phyloP scores from a whole-genome alignment of 2,113 vertebrate species.

The Ictalurus furcatus region DNA sequence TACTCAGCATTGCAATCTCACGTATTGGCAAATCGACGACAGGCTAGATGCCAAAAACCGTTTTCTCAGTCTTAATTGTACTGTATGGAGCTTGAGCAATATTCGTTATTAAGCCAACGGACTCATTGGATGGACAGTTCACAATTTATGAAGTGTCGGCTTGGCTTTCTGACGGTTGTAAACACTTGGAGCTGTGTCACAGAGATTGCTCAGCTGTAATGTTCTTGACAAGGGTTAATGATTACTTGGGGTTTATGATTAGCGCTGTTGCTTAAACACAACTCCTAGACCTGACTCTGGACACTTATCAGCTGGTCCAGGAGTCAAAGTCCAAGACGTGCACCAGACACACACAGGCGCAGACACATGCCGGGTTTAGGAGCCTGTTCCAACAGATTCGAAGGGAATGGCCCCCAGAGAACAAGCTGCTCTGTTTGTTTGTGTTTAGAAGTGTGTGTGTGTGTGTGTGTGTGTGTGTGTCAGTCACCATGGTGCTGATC shows the following conservation, averaged over 20 bases:
- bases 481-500: conserved; percentile 68
- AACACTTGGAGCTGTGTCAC: conserved; percentile 52
- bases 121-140: background rate
- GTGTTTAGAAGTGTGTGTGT: conserved; percentile 39
- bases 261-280: conserved; percentile 62
- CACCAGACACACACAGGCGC: background rate
- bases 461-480: conserved; percentile 4
- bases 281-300: conserved; percentile 55
- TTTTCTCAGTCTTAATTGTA: background rate
- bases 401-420: conserved; percentile 24
- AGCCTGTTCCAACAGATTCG: background rate
- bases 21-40: background rate
- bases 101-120: background rate
- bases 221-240: conserved; percentile 65
- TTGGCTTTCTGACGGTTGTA: background rate
- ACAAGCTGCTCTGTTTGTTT: conserved; percentile 32
- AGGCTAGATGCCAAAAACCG: background rate
- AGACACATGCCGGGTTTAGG: background rate
- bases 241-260: conserved; percentile 74
- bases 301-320: conserved; percentile 45
- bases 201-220: conserved; percentile 55
- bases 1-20: conserved; percentile 4
- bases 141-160: background rate
- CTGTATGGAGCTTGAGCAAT: background rate
- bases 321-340: conserved; percentile 40